These are phyloP conservation scores for Ephialtes manifestator DNA, from an alignment of 2,888 invertebrate species.

Conservation along the genomic window DNA sequence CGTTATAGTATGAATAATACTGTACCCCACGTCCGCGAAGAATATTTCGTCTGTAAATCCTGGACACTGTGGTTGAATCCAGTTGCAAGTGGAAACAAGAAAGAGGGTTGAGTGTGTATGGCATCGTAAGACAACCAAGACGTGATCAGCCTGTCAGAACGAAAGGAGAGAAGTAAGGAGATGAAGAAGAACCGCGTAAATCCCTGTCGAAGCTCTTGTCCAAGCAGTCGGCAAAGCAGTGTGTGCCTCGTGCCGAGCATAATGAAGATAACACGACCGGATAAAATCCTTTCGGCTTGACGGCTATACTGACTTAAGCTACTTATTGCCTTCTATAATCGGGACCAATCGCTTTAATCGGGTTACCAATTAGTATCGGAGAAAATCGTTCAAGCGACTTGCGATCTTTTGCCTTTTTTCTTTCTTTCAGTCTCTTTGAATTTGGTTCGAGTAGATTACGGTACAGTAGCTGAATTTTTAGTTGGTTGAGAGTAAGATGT, in stretches of 20 bases:
- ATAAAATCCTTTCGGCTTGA: constrained; percentile 55
- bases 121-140: constrained; percentile 27
- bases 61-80: background rate
- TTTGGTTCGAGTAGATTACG: background rate
- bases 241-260: constrained; percentile 61
- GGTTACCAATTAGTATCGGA: constrained; percentile 43
- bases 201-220: constrained; percentile 53
- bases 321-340: constrained; percentile 59
- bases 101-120: constrained; percentile 1
- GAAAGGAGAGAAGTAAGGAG: constrained; percentile 32
- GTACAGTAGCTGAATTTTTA: background rate
- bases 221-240: constrained; percentile 30
- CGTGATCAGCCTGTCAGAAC: constrained; percentile 48
- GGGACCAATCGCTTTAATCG: constrained; percentile 55
- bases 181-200: constrained; percentile 39
- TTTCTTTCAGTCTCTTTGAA: background rate
- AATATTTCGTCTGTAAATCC: background rate
- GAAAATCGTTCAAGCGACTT: constrained; percentile 10
- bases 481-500: background rate
- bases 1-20: background rate
- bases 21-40: background rate
- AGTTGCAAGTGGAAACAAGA: background rate
- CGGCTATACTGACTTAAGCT: constrained; percentile 57
- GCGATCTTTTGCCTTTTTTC: background rate
- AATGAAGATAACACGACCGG: constrained; percentile 62